Evolutionary conservation across 2,888 invertebrate species (phyloP).

Genomic region (Eristalis pertinax): DNA sequence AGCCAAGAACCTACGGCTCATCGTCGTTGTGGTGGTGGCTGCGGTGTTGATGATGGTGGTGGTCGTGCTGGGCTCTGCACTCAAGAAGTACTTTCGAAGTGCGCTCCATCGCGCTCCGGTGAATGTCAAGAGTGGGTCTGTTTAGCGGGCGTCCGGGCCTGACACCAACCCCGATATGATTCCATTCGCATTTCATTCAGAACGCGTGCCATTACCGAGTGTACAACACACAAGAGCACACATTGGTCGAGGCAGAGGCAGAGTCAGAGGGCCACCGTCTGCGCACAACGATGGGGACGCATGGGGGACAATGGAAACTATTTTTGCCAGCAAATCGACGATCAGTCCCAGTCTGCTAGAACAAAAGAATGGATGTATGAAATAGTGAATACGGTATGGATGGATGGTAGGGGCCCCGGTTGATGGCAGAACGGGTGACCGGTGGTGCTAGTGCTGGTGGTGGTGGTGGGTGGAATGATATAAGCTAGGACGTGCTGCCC

Average conservation of each 20-base stretch:
- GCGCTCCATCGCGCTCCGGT: slow-evolving; percentile 59
- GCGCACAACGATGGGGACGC: slow-evolving; percentile 23
- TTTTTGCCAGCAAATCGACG: slow-evolving; percentile 46
- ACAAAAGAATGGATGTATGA: slow-evolving; percentile 64
- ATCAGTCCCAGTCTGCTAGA: slow-evolving; percentile 22
- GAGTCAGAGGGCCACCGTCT: slow-evolving; percentile 12
- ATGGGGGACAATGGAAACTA: slow-evolving; percentile 66
- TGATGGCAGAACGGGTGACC: too few species aligned
- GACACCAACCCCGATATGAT: slow-evolving; percentile 44
- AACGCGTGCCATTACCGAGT: slow-evolving; percentile 58
- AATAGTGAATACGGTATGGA: slow-evolving; percentile 5
- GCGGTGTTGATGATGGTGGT: not conserved
- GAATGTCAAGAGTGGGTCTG: slow-evolving; percentile 56
- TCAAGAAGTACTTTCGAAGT: slow-evolving; percentile 61
- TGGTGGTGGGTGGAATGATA: slow-evolving; percentile 55
- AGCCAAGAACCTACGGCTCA: slow-evolving; percentile 1
- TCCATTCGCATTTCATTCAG: slow-evolving; percentile 68
- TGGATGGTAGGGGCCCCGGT: not conserved
- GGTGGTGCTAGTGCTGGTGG: not conserved
- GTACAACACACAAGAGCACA: slow-evolving; percentile 9
- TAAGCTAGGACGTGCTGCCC: slow-evolving; percentile 66
- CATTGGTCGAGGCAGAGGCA: not conserved
- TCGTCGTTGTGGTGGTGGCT: not conserved
- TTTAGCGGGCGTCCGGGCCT: slow-evolving; percentile 32
- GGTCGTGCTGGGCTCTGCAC: not conserved